These are phyloP conservation scores for Myiozetetes cayanensis DNA, from an alignment of 2,113 vertebrate species.

Conservation along the genomic window DNA sequence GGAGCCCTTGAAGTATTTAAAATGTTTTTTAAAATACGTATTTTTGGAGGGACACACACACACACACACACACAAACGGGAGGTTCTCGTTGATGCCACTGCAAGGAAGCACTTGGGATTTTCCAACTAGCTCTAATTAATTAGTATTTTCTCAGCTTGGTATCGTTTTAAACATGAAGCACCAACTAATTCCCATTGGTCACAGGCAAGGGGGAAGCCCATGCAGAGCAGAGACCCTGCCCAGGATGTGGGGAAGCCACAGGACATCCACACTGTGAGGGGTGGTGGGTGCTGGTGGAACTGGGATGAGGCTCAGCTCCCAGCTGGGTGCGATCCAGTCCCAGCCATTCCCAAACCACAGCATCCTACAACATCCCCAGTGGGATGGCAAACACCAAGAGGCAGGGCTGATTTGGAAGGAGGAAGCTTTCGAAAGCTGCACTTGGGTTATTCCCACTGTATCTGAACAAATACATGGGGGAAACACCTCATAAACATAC, in stretches of 20 bases:
- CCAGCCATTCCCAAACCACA: neutral
- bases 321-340: neutral
- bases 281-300: neutral
- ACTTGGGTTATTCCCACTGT: neutral
- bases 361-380: neutral
- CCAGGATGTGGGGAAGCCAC: neutral
- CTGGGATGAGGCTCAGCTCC: neutral
- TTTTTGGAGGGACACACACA: neutral
- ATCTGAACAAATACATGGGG: rapidly evolving
- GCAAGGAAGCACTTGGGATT: neutral
- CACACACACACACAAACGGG: neutral
- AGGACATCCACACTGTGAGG: rapidly evolving
- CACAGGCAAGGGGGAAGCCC: neutral
- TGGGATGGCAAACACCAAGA: neutral
- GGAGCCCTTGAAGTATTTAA: neutral
- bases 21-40: neutral
- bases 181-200: neutral
- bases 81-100: neutral
- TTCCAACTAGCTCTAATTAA: neutral
- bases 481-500: rapidly evolving
- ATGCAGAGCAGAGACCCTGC: neutral
- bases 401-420: neutral
- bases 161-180: neutral
- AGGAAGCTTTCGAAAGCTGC: neutral
- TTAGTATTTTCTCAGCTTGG: neutral